Evolutionary conservation across 2,888 invertebrate species (phyloP).

Genomic region (Neoscelio sp.): DNA sequence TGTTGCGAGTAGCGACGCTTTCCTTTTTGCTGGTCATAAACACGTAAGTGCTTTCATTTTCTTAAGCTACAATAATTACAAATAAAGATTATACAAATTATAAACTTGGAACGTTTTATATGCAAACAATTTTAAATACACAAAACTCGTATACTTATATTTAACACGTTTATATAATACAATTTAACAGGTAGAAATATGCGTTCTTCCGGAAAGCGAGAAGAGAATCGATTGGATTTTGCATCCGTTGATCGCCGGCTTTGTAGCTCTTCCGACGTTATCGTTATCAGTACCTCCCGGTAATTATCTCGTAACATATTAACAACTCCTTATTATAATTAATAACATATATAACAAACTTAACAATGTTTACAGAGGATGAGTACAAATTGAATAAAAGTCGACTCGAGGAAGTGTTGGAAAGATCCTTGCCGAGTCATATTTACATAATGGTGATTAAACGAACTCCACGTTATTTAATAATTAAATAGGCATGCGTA

Average conservation of each 20-base stretch:
- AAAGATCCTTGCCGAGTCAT: constrained; percentile 86
- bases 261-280: constrained; percentile 85
- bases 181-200: constrained; percentile 80
- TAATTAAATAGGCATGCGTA: too few relatives aligned
- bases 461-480: constrained; percentile 3
- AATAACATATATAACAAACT: too few relatives aligned
- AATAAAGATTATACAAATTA: too few relatives aligned
- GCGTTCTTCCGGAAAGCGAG: constrained; percentile 85
- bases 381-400: constrained; percentile 82
- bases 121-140: too few relatives aligned
- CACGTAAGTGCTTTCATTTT: constrained; percentile 85
- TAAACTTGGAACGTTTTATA: too few relatives aligned
- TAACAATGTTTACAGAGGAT: constrained; percentile 74
- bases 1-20: constrained; percentile 94
- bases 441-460: constrained; percentile 87
- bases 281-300: constrained; percentile 83
- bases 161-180: too few relatives aligned
- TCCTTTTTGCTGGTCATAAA: constrained; percentile 98
- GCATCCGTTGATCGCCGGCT: constrained; percentile 88
- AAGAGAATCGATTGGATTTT: constrained; percentile 90
- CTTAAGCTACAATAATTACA: neutral
- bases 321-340: too few relatives aligned
- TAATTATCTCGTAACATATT: constrained; percentile 59
- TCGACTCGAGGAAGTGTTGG: constrained; percentile 85
- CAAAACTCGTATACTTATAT: too few relatives aligned